These are phyloP conservation scores for Meteorus cinctellus DNA, from an alignment of 2,888 invertebrate genomes.

Conservation along the genomic window DNA sequence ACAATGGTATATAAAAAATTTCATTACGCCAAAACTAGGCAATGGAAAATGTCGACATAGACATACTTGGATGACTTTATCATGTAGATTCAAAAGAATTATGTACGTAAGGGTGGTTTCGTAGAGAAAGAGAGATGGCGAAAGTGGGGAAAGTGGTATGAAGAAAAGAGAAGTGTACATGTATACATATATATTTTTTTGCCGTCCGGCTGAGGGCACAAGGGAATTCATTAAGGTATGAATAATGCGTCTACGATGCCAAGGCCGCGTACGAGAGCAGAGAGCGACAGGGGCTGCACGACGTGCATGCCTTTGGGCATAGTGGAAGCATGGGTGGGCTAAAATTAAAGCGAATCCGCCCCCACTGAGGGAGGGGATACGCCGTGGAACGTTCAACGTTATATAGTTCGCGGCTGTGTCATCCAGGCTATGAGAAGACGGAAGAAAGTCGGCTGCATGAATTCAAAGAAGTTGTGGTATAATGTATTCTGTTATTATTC, in stretches of 20 bases:
- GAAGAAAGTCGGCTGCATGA: neutral
- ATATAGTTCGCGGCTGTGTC: neutral
- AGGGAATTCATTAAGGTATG: constrained; percentile 72
- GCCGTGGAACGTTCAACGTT: constrained; percentile 41
- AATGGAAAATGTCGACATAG: constrained; percentile 15
- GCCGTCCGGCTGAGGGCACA: constrained; percentile 48
- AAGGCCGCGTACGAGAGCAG: constrained; percentile 61
- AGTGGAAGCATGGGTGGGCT: constrained; percentile 63
- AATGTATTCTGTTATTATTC: neutral
- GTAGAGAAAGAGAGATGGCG: constrained; percentile 2
- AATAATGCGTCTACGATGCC: constrained; percentile 72
- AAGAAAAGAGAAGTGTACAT: neutral
- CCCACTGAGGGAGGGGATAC: constrained; percentile 36
- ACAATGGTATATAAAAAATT: constrained; percentile 24
- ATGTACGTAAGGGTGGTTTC: neutral
- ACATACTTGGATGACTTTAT: constrained; percentile 20
- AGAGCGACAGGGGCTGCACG: constrained; percentile 56
- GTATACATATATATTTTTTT: constrained; percentile 27
- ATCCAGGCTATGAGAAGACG: constrained; percentile 16
- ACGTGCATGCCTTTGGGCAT: constrained; percentile 66
- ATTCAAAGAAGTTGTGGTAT: constrained; percentile 1
- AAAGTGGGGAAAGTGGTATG: neutral
- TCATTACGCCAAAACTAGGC: constrained; percentile 19
- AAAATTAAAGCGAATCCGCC: constrained; percentile 69
- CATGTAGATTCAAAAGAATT: constrained; percentile 22